Evolutionary conservation across 2,888 invertebrate species (phyloP), one percentile per base, ranked within the genome.

Genomic region (Plagiodera versicolora): DNA sequence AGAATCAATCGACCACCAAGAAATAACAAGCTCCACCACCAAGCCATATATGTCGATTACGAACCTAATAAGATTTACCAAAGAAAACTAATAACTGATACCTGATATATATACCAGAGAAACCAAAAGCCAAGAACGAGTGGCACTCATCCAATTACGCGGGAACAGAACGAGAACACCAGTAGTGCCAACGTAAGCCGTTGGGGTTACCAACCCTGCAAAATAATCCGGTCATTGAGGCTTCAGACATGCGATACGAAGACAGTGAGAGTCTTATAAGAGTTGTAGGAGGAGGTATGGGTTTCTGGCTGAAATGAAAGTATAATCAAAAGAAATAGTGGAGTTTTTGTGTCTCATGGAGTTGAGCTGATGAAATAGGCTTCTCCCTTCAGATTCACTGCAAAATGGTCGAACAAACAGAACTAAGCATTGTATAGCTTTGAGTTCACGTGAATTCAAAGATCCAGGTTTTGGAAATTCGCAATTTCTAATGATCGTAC

Each of bases 61-160:
- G 51, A 39, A 58, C 59, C 59, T 67, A 69, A 69, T 69, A 64
- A 67, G 69, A 71, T 70, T 60, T 66, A 62, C 61, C 63, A 53
- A 72, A 72, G 64, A 68, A 66, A 69, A 68, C 70, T 74, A 75
- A 77, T 77, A 78, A 75, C 72, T 71, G 78, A 77, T 72, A 79
- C 71, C 70, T 72, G 77, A 78, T 77, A 77, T 69, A n/a, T 14
- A n/a, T n/a, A 2, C 6, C 39, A n/a, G 14, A 14, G 39, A n/a
- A 11, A 39, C 39, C 39, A 6, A 39, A 66, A 64, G 70, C 75
- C 69, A 71, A 73, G 74, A 74, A 74, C 73, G 74, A 75, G 75
- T 74, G 75, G 71, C 70, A 69, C 74, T 74, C 74, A 79, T 79
- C 79, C 78, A 78, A 79, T 79, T 79, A 79, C 71, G 68, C 55